phyloP scores from a whole-genome alignment of 1,140 invertebrate species.

The Vanessa atalanta region DNA sequence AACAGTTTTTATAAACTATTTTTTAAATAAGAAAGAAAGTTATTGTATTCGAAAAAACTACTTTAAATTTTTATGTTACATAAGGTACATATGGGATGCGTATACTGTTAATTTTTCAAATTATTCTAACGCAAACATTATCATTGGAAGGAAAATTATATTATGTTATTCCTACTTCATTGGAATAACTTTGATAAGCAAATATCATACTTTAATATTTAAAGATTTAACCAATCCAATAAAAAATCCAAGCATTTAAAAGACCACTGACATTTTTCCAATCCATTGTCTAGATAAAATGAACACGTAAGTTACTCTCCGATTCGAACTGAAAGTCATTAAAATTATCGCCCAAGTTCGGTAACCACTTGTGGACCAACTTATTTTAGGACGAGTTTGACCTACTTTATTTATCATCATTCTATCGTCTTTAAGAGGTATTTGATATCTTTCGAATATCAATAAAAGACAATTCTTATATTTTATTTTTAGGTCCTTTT shows the following conservation, averaged over 20 bases:
- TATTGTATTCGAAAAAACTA: too few relatives aligned
- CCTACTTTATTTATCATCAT: constrained; percentile 39
- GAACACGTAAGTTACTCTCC: constrained; percentile 14
- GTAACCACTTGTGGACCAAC: constrained; percentile 21
- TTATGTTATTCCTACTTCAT: too few relatives aligned
- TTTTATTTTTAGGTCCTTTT: constrained; percentile 1
- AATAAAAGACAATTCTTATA: not conserved
- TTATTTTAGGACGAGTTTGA: constrained; percentile 36
- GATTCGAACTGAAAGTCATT: constrained; percentile 51
- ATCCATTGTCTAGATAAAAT: constrained; percentile 17
- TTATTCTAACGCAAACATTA: too few relatives aligned
- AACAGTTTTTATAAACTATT: too few relatives aligned
- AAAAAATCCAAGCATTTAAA: not conserved
- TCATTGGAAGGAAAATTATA: too few relatives aligned
- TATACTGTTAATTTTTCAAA: too few relatives aligned
- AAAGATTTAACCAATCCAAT: not conserved
- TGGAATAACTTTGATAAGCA: too few relatives aligned
- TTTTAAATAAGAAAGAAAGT: too few relatives aligned
- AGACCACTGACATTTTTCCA: not conserved
- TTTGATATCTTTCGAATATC: constrained; percentile 9
- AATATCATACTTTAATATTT: not conserved
- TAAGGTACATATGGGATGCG: too few relatives aligned
- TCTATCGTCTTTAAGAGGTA: constrained; percentile 15
- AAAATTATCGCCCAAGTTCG: constrained; percentile 49
- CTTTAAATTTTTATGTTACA: too few relatives aligned